phyloP scores from a whole-genome alignment of 2,113 vertebrate genomes.

The Nothocercus nigrocapillus region DNA sequence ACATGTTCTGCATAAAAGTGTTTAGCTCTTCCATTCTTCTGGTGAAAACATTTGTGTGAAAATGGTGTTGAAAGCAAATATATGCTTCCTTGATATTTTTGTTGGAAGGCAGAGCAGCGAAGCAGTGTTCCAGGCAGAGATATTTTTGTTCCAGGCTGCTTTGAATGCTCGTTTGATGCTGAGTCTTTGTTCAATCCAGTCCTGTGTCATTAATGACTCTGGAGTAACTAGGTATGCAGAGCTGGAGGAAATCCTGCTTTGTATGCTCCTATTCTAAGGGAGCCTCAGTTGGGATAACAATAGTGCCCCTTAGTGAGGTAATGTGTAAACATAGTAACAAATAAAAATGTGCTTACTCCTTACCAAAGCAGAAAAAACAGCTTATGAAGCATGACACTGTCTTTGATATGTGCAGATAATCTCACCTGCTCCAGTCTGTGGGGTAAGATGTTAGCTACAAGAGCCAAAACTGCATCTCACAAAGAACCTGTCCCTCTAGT shows the following conservation, averaged over 20 bases:
- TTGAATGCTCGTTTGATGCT: constrained; percentile 54
- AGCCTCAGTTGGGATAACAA: constrained; percentile 50
- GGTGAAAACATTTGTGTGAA: background rate
- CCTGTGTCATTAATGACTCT: constrained; percentile 44
- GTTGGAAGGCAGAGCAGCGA: constrained; percentile 16
- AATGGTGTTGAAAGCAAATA: background rate
- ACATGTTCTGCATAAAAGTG: background rate
- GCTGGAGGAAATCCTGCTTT: constrained; percentile 70
- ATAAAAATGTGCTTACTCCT: background rate
- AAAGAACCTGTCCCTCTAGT: constrained; percentile 51
- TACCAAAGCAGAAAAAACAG: constrained; percentile 61
- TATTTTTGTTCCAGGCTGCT: constrained; percentile 28
- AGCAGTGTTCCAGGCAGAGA: constrained; percentile 34
- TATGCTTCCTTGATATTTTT: background rate
- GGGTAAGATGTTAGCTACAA: constrained; percentile 4
- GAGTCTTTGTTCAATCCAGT: constrained; percentile 49
- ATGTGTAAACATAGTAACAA: constrained; percentile 52
- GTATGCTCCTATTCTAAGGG: constrained; percentile 28
- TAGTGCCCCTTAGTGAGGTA: constrained; percentile 46
- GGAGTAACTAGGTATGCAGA: constrained; percentile 59
- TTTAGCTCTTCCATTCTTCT: background rate
- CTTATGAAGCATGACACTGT: constrained; percentile 35
- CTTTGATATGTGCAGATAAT: constrained; percentile 49
- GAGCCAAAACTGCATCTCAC: fast-evolving
- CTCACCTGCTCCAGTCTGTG: constrained; percentile 6